phyloP scores from a whole-genome alignment of 2,888 invertebrate genomes.

The Dicyrtoma fusca region DNA sequence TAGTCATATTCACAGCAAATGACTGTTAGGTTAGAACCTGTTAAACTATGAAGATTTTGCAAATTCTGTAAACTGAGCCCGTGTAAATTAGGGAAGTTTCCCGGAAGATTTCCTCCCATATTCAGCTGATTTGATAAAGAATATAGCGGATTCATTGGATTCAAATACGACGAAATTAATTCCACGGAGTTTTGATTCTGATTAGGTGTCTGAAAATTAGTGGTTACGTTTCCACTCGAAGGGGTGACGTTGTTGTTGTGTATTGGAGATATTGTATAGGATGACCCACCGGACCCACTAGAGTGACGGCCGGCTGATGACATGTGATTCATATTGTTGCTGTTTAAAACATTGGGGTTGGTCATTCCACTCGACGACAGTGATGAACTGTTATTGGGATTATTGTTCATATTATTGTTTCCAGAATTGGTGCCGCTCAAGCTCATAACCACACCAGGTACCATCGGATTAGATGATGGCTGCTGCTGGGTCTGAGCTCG shows the following conservation, averaged over 20 bases:
- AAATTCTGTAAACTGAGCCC: slow-evolving; percentile 40
- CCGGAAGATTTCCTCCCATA: not conserved
- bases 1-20: too few species aligned
- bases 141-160: slow-evolving; percentile 29
- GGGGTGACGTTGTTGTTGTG: slow-evolving; percentile 22
- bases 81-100: slow-evolving; percentile 26
- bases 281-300: slow-evolving; percentile 22
- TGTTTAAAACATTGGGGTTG: slow-evolving; percentile 5
- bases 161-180: slow-evolving; percentile 35
- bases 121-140: slow-evolving; percentile 26
- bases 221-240: not conserved
- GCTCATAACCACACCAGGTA: slow-evolving; percentile 43
- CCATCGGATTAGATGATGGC: slow-evolving; percentile 22
- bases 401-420: slow-evolving; percentile 2
- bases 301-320: slow-evolving; percentile 32
- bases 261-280: slow-evolving; percentile 50
- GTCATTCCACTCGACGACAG: not conserved
- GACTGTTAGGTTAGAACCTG: too few species aligned
- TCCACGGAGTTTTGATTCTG: slow-evolving; percentile 34
- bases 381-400: not conserved
- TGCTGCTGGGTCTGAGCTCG: slow-evolving; percentile 37
- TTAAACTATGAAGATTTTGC: slow-evolving; percentile 19
- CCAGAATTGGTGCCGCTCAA: slow-evolving; percentile 4
- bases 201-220: not conserved
- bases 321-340: slow-evolving; percentile 1